These are phyloP conservation scores for Pemphigus obesinymphae DNA, from an alignment of 1,140 invertebrate species.

Conservation along the genomic window DNA sequence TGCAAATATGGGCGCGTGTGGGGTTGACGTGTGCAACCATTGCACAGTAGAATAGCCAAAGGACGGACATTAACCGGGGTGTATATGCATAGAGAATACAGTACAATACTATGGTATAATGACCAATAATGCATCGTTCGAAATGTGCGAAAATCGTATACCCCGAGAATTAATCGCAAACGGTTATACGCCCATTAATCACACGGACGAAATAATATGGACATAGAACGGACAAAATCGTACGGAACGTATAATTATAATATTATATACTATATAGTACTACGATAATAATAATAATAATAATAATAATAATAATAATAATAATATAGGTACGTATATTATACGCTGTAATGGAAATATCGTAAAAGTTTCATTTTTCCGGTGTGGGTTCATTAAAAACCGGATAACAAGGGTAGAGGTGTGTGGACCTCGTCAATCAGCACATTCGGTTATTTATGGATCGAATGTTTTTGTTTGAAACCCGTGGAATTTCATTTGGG, in stretches of 20 bases:
- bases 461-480: background rate
- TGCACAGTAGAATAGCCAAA: too few species aligned
- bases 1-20: too few species aligned
- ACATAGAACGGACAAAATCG: background rate
- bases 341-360: background rate
- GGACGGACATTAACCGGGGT: too few species aligned
- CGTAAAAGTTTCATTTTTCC: background rate
- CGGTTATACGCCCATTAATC: background rate
- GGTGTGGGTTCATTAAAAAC: background rate
- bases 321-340: background rate
- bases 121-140: background rate
- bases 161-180: background rate
- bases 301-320: background rate
- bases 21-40: too few species aligned
- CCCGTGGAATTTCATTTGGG: background rate
- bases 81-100: too few species aligned
- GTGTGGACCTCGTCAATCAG: constrained; percentile 12
- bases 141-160: background rate
- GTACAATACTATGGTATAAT: too few species aligned
- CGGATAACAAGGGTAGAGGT: too few species aligned
- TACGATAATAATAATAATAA: background rate
- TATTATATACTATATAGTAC: too few species aligned
- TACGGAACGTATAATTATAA: background rate
- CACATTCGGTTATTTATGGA: constrained; percentile 17
- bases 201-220: background rate